Conservation (phyloP, 2,888 invertebrate genomes). For the Neoitamus cyanurus region DNA sequence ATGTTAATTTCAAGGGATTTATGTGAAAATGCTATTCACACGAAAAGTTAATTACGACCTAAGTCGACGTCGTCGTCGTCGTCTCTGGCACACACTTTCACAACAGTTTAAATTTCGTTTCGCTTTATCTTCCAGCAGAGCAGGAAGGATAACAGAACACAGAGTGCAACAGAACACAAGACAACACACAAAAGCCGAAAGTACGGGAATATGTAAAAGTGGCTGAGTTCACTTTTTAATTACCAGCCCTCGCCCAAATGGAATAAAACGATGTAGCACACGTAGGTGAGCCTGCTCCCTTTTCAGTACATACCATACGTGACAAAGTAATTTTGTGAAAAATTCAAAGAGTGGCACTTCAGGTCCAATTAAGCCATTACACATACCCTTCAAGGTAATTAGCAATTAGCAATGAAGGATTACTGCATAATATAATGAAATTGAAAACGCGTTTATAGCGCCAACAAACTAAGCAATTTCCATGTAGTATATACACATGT, state of each 20-base stretch:
- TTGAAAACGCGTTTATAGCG: background rate
- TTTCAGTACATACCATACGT: slow-evolving; percentile 14
- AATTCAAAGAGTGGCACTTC: slow-evolving; percentile 26
- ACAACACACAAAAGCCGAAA: slow-evolving; percentile 14
- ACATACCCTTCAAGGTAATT: background rate
- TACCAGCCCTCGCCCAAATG: slow-evolving; percentile 8
- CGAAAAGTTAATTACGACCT: slow-evolving; percentile 55
- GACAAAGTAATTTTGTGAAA: slow-evolving; percentile 41
- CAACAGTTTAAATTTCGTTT: slow-evolving; percentile 34
- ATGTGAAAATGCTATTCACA: slow-evolving; percentile 55
- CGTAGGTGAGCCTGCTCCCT: slow-evolving; percentile 24
- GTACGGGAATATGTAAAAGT: background rate
- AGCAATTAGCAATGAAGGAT: background rate
- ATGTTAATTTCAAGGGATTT: slow-evolving; percentile 58
- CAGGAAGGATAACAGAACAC: background rate
- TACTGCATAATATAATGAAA: background rate
- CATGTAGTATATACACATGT: too few relatives aligned
- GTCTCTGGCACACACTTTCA: background rate
- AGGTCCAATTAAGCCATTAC: slow-evolving; percentile 30
- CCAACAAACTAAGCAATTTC: too few relatives aligned
- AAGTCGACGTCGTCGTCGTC: background rate
- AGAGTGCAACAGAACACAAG: background rate
- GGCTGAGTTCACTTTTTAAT: slow-evolving; percentile 31
- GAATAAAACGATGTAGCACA: slow-evolving; percentile 11
- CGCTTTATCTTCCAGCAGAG: slow-evolving; percentile 27